Evolutionary conservation across 2,113 vertebrate species (phyloP).

Genomic region (Lota lota): DNA sequence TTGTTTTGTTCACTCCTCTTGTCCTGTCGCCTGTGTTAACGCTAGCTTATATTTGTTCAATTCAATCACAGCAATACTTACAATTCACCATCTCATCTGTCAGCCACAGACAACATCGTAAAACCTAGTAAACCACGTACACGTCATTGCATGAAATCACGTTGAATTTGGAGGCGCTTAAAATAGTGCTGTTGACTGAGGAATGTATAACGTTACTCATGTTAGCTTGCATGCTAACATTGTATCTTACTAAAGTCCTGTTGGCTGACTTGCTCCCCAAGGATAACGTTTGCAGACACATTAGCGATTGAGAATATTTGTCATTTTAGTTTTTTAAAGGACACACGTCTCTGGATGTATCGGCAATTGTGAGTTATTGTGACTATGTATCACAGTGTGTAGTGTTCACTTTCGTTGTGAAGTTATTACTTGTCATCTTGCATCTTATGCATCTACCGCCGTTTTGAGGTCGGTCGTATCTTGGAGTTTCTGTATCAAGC

Average conservation of each 20-base stretch:
- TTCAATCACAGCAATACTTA: conserved; percentile 40
- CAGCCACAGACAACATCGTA: background rate
- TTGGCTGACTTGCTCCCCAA: conserved; percentile 6
- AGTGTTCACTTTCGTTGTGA: too few relatives aligned
- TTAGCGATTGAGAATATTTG: background rate
- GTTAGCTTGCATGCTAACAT: conserved; percentile 67
- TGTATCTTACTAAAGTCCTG: conserved; percentile 43
- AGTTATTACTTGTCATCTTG: too few relatives aligned
- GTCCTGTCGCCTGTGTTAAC: conserved; percentile 33
- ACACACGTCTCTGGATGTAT: background rate
- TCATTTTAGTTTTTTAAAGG: conserved; percentile 11
- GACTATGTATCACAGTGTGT: too few relatives aligned
- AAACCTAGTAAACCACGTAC: too few relatives aligned
- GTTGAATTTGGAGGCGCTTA: conserved; percentile 45
- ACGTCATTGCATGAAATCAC: background rate
- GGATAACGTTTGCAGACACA: background rate
- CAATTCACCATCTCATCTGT: background rate
- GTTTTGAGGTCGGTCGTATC: too few relatives aligned
- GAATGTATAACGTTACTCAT: conserved; percentile 33
- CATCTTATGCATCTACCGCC: too few relatives aligned
- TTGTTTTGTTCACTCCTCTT: conserved; percentile 15
- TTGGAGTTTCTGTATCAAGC: too few relatives aligned
- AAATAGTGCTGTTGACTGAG: conserved; percentile 30
- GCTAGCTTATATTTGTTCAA: conserved; percentile 53
- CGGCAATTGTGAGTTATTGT: too few relatives aligned